Evolutionary conservation across 2,888 invertebrate species (phyloP).

Genomic region (Acrocera orbiculus): DNA sequence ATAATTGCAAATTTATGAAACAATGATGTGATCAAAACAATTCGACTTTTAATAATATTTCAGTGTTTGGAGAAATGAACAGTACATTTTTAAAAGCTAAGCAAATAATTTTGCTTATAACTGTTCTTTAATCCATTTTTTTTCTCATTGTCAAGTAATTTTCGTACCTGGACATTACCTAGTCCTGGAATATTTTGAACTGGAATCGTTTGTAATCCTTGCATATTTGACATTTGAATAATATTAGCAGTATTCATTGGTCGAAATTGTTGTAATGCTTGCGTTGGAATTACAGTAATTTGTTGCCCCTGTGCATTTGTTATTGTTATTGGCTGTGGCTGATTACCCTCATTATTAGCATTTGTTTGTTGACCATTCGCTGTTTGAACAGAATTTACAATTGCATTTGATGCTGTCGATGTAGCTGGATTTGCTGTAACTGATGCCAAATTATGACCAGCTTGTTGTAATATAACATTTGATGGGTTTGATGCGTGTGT

Average conservation of each 20-base stretch:
- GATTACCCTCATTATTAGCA: conserved; percentile 12
- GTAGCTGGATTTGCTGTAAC: conserved; percentile 16
- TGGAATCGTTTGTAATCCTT: conserved; percentile 43
- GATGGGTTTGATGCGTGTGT: conserved; percentile 15
- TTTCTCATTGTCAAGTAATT: no score
- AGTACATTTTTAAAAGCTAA: no score
- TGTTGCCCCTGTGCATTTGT: conserved; percentile 62
- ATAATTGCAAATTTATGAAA: no score
- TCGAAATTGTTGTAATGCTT: conserved; percentile 35
- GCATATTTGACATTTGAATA: conserved; percentile 26
- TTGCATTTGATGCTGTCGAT: conserved; percentile 10
- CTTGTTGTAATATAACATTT: conserved; percentile 15
- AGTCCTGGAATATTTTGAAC: conserved; percentile 63
- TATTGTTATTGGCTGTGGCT: conserved; percentile 47
- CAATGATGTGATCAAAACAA: no score
- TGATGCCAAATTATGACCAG: conserved; percentile 16
- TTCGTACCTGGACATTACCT: conserved; percentile 56
- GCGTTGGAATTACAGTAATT: conserved; percentile 65
- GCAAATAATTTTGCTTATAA: no score
- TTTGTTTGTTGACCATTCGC: conserved; percentile 2
- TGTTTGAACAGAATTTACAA: conserved; percentile 1
- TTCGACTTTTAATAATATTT: no score
- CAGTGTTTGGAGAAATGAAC: no score
- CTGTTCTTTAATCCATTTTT: no score
- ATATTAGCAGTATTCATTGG: conserved; percentile 16